phyloP scores from a whole-genome alignment of 1,140 invertebrate genomes.

The Drosophila baimaii region DNA sequence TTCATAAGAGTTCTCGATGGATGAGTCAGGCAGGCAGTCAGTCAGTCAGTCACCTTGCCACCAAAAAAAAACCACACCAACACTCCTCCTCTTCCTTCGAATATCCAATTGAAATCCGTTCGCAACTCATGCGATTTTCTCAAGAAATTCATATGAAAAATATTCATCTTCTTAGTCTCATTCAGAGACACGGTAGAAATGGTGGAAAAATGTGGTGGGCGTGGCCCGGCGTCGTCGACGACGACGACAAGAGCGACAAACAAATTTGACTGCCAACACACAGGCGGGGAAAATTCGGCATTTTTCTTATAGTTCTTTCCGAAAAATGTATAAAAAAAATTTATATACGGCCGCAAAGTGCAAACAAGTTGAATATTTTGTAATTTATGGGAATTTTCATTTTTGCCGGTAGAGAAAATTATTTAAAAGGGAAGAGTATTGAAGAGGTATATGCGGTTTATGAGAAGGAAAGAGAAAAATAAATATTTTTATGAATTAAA shows the following conservation, averaged over 20 bases:
- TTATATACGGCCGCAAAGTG: constrained; percentile 62
- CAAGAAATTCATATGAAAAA: constrained; percentile 61
- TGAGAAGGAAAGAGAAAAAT: too few species aligned
- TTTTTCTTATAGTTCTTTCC: constrained; percentile 19
- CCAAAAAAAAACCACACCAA: constrained; percentile 7
- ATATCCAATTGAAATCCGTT: constrained; percentile 48
- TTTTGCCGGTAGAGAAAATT: constrained; percentile 22
- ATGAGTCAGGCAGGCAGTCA: constrained; percentile 62
- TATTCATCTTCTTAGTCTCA: constrained; percentile 28
- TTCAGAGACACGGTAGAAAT: constrained; percentile 36
- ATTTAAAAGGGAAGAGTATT: constrained; percentile 1
- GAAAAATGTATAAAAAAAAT: constrained; percentile 14
- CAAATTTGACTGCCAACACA: constrained; percentile 66
- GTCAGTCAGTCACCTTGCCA: constrained; percentile 43
- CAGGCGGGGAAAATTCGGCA: constrained; percentile 23
- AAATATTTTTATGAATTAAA: not conserved
- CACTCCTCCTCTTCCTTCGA: not conserved
- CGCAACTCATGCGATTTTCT: constrained; percentile 63
- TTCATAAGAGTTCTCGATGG: constrained; percentile 58
- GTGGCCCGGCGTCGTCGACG: constrained; percentile 61
- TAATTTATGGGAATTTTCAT: constrained; percentile 68
- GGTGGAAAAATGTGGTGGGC: constrained; percentile 52
- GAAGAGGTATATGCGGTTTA: not conserved
- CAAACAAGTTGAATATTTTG: constrained; percentile 76
- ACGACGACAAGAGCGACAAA: constrained; percentile 62